Percentiles rank a stretch among this genome's conserved stretches.
Conservation (phyloP, 2,797 vertebrate genomes). For the Neopelma chrysocephalum region DNA sequence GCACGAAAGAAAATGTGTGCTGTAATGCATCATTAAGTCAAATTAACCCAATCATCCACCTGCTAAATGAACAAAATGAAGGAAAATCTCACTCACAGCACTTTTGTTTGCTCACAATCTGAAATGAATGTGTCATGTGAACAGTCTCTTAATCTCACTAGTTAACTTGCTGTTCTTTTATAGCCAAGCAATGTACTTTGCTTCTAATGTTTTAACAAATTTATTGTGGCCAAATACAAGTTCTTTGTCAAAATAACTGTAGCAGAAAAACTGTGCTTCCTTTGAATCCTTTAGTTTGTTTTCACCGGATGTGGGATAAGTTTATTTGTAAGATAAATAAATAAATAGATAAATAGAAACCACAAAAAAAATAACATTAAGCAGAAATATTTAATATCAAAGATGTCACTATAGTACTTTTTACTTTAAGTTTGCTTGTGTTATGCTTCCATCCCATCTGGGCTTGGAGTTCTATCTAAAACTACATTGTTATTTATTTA, state of each 20-base stretch:
- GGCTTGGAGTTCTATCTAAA: neutral
- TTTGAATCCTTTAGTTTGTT: neutral
- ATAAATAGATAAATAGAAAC: neutral
- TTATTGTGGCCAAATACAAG: neutral
- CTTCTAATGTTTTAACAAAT: neutral
- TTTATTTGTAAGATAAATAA: neutral
- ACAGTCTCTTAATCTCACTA: neutral
- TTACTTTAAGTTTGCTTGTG: neutral
- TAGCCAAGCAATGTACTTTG: neutral
- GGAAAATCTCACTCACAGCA: conserved; percentile 20
- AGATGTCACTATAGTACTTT: neutral
- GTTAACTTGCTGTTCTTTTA: neutral
- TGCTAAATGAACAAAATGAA: conserved; percentile 33
- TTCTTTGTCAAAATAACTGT: neutral
- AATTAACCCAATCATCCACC: conserved; percentile 58
- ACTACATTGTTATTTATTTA: neutral
- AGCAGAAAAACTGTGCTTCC: neutral
- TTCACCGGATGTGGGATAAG: neutral
- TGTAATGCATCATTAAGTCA: conserved; percentile 44
- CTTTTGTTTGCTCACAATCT: neutral
- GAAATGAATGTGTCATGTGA: neutral
- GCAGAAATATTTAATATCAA: neutral
- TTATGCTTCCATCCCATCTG: neutral
- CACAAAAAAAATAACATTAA: neutral
- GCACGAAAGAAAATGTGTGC: neutral